Conservation (phyloP, 2,888 invertebrate species). For the Hyposoter didymator region DNA sequence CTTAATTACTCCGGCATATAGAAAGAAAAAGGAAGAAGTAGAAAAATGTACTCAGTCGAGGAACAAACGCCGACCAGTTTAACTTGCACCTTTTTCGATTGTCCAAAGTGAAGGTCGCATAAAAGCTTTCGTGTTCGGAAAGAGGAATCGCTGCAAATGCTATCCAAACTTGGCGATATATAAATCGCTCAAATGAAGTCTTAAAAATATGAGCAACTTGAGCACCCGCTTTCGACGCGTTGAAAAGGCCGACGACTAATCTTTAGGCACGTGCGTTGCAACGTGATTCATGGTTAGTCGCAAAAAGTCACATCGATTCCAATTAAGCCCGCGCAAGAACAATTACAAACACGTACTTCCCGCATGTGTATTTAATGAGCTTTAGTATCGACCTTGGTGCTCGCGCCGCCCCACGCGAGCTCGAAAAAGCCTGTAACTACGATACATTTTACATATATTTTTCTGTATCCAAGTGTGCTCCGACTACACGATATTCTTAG, state of each 20-base stretch:
- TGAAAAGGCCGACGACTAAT: conserved; percentile 2
- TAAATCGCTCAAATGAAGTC: conserved; percentile 26
- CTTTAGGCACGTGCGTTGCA: conserved; percentile 9
- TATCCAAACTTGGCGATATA: conserved; percentile 21
- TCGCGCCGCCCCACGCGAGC: conserved; percentile 35
- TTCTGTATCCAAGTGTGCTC: neutral
- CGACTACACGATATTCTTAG: neutral
- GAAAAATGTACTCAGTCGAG: neutral
- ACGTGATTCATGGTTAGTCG: conserved; percentile 17
- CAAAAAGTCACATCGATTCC: conserved; percentile 29
- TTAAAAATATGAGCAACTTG: conserved; percentile 2
- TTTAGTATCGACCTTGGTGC: conserved; percentile 40
- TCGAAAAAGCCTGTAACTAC: conserved; percentile 44
- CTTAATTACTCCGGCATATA: conserved; percentile 43
- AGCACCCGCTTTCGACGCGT: neutral
- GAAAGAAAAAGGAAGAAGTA: neutral
- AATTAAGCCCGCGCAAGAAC: conserved; percentile 44
- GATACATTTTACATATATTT: conserved; percentile 2
- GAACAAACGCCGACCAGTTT: conserved; percentile 11
- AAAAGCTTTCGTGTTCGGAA: conserved; percentile 24
- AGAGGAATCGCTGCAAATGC: conserved; percentile 18
- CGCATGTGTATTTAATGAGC: conserved; percentile 26
- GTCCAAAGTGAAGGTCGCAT: conserved; percentile 42
- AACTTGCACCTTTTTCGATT: conserved; percentile 14
- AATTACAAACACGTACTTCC: conserved; percentile 20